Evolutionary conservation across 2,888 invertebrate species (phyloP).

Genomic region (Lamproptera curius): DNA sequence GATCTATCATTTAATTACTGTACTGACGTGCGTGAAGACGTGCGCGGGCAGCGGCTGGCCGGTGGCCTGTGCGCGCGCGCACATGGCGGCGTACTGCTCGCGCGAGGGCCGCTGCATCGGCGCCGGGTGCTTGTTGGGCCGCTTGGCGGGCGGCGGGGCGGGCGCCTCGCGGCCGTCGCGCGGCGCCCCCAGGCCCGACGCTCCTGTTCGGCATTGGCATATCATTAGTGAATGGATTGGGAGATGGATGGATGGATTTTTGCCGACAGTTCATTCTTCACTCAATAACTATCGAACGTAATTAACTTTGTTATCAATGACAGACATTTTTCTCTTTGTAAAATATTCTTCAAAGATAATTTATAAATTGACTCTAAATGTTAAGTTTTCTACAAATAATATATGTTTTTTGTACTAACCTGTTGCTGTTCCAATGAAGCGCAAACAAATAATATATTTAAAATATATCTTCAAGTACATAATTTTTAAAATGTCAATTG

Average conservation of each 20-base stretch:
- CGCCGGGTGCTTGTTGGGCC: slow-evolving; percentile 87
- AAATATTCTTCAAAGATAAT: too few relatives aligned
- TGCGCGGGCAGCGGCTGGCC: slow-evolving; percentile 84
- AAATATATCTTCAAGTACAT: too few relatives aligned
- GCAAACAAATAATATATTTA: slow-evolving; percentile 1
- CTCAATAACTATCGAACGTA: too few relatives aligned
- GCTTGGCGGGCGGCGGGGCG: slow-evolving; percentile 85
- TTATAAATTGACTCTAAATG: too few relatives aligned
- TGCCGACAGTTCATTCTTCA: too few relatives aligned
- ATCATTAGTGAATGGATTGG: too few relatives aligned
- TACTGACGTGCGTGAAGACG: slow-evolving; percentile 80
- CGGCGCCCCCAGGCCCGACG: slow-evolving; percentile 36
- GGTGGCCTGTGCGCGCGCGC: slow-evolving; percentile 81
- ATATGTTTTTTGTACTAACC: slow-evolving; percentile 33
- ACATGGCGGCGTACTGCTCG: slow-evolving; percentile 85
- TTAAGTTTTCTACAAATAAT: too few relatives aligned
- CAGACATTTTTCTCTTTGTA: too few relatives aligned
- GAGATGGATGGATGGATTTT: too few relatives aligned
- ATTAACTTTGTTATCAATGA: too few relatives aligned
- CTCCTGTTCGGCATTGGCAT: slow-evolving; percentile 25
- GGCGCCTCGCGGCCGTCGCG: slow-evolving; percentile 43
- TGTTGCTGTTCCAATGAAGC: slow-evolving; percentile 36
- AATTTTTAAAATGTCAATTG: too few relatives aligned
- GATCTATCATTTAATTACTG: too few relatives aligned
- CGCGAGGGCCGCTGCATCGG: slow-evolving; percentile 83